phyloP scores from a whole-genome alignment of 2,888 invertebrate species.

The Ptychoptera albimana region DNA sequence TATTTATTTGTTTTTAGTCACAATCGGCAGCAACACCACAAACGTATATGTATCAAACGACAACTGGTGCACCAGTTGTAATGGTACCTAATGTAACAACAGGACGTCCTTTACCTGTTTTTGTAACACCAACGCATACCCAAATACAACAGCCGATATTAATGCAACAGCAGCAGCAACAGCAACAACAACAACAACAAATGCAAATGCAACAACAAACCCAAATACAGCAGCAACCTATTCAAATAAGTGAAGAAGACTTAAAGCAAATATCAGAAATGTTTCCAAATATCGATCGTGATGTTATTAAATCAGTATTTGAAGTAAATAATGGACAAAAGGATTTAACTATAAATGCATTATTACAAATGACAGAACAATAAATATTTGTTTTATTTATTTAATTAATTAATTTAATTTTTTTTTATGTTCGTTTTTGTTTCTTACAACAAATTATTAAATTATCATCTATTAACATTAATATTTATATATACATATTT shows the following conservation, averaged over 20 bases:
- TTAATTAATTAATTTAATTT: not conserved
- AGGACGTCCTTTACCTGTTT: slow-evolving; percentile 20
- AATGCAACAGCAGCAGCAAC: slow-evolving; percentile 25
- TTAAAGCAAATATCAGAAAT: slow-evolving; percentile 68
- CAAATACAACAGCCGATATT: slow-evolving; percentile 12
- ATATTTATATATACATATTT: too few relatives aligned
- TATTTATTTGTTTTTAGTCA: slow-evolving; percentile 13
- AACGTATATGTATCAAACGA: slow-evolving; percentile 31
- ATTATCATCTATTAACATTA: too few relatives aligned
- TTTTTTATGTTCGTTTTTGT: not conserved
- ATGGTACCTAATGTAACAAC: slow-evolving; percentile 43
- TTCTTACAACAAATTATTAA: too few relatives aligned
- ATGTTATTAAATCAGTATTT: slow-evolving; percentile 79
- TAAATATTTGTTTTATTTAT: not conserved
- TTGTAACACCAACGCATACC: slow-evolving; percentile 22
- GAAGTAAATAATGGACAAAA: slow-evolving; percentile 83
- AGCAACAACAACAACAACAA: slow-evolving; percentile 14
- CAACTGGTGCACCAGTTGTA: slow-evolving; percentile 45
- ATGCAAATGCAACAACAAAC: slow-evolving; percentile 23
- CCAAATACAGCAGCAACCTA: slow-evolving; percentile 20
- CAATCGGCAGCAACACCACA: slow-evolving; percentile 27
- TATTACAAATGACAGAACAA: slow-evolving; percentile 70
- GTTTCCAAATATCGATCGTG: slow-evolving; percentile 90
- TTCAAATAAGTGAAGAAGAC: slow-evolving; percentile 38
- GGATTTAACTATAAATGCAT: slow-evolving; percentile 75